A percentile compares a stretch with the other conserved stretches of the same genome.
Evolutionary conservation across 2,797 vertebrate species (phyloP).

Genomic region (Masticophis lateralis): DNA sequence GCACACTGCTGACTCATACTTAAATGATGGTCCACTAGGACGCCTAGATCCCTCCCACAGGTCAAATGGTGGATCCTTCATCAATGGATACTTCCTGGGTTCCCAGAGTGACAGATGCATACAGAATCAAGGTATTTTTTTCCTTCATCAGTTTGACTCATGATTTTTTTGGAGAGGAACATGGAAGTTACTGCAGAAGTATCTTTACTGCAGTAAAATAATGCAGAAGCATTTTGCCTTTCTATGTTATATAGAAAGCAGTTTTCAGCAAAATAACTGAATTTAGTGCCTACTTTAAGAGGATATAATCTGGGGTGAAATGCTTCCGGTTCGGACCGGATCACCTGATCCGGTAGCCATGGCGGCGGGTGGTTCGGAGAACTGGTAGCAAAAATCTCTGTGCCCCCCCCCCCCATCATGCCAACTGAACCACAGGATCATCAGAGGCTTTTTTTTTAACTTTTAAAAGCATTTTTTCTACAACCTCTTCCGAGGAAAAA

Average conservation of each 20-base stretch:
- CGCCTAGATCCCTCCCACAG: background rate
- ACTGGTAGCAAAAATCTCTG: too few species aligned
- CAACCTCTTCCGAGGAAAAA: too few species aligned
- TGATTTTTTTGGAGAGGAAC: background rate
- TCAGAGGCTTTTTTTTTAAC: too few species aligned
- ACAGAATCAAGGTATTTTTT: background rate
- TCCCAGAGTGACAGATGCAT: background rate
- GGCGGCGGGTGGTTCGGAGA: too few species aligned
- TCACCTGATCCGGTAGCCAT: too few species aligned
- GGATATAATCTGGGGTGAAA: background rate
- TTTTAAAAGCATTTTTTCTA: too few species aligned
- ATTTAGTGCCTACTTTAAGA: background rate
- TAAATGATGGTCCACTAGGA: background rate
- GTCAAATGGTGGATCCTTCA: background rate
- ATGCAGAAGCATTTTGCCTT: background rate
- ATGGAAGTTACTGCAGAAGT: background rate
- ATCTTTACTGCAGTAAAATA: background rate
- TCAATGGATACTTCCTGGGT: background rate
- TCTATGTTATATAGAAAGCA: background rate
- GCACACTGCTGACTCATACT: background rate
- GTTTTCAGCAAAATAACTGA: background rate
- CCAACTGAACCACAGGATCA: too few species aligned
- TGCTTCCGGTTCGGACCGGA: too few species aligned
- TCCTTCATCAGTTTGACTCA: background rate
- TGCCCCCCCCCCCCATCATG: too few species aligned